Conservation (phyloP, 2,113 vertebrate genomes). For the Vidua chalybeata region DNA sequence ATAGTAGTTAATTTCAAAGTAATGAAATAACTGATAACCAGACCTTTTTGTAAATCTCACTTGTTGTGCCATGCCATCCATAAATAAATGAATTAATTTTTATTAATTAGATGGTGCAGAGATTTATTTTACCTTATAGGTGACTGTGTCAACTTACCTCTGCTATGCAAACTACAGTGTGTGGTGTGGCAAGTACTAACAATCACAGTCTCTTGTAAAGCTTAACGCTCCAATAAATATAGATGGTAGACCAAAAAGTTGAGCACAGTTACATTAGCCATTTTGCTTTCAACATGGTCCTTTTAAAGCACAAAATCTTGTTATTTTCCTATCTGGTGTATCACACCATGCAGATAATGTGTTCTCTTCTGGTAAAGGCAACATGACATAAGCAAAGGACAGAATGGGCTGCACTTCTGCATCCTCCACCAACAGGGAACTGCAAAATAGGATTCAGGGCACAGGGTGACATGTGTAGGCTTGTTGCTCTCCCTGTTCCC, state of each 20-base stretch:
- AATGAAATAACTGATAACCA: not conserved
- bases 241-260: not conserved
- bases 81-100: not conserved
- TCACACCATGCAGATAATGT: rapidly evolving
- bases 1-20: not conserved
- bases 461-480: not conserved
- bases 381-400: not conserved
- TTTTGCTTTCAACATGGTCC: not conserved
- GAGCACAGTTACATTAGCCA: not conserved
- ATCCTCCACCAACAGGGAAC: not conserved
- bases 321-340: not conserved
- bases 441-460: not conserved
- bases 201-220: not conserved
- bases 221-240: not conserved
- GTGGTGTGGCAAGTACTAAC: not conserved
- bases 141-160: rapidly evolving
- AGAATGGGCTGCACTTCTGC: not conserved
- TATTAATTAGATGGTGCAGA: not conserved
- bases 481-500: not conserved
- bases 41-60: not conserved
- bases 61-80: not conserved
- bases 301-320: not conserved
- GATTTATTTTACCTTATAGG: not conserved
- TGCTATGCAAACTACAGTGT: not conserved
- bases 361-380: not conserved